Evolutionary conservation across 1,140 invertebrate species (phyloP), one percentile per base, ranked within the genome.

Genomic region (Myzus persicae): DNA sequence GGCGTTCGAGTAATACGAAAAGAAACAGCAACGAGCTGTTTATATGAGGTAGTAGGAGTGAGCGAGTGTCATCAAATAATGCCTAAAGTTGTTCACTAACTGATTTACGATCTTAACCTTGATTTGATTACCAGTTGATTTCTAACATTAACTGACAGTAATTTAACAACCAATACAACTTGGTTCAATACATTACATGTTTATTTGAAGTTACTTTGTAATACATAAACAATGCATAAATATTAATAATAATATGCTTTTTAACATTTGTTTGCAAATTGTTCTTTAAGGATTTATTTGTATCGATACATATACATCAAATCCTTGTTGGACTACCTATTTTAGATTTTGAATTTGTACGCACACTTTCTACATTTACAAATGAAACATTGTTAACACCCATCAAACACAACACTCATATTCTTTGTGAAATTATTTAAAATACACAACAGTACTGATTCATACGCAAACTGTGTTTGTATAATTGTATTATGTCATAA

Each of bases 11-110:
- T 54, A 85, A 54, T 54, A 42, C 91, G 7, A 93, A 93, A 93
- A 54, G 91, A 93, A 93, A 92, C 67, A 92, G 91, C 44, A 92
- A 85, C 11, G 91, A 93, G 46, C 91, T 93, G 91, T 93, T 93
- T 42, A 93, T 93, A 54, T 93, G 76, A 92, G 91, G 91, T 92
- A 93, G 91, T 44, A n/a, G 67, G 40, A 82, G 42, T 48, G n/a
- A 54, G 42, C 18, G 67, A 91, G 54, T 46, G 90, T 46, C 3
- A 51, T 8, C 38, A 82, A 40, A 76, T 91, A 40, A 76, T 67
- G 40, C 20, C 51, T 9, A 59, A 38, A 59, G 38, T 44, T 90
- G 90, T 76, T 91, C 31, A 91, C 90, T 76, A 91, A 90, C 89
- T 59, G 22, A 59, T 54, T 59, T 90, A 31, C 36, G 1, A 76